phyloP scores from a whole-genome alignment of 1,140 invertebrate genomes.

The Matsumurasca onukii region DNA sequence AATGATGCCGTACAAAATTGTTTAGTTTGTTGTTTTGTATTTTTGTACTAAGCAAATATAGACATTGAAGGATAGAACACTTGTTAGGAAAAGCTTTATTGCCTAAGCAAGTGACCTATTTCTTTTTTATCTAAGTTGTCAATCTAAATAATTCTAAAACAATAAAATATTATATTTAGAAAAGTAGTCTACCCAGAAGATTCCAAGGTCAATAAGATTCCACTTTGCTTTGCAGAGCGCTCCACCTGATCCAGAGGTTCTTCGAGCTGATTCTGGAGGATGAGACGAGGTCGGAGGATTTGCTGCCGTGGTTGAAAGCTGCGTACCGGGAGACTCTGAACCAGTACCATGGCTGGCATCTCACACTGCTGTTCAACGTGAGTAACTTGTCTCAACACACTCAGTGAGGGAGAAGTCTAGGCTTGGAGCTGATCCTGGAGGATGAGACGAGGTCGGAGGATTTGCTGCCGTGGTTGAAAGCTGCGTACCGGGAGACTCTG shows the following conservation, averaged over 20 bases:
- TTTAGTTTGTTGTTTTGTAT: neutral
- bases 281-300: conserved; percentile 52
- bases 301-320: conserved; percentile 55
- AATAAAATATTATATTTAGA: too few relatives aligned
- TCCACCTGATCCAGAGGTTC: conserved; percentile 60
- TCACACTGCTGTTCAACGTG: conserved; percentile 64
- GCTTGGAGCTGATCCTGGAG: conserved; percentile 57
- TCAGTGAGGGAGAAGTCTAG: neutral
- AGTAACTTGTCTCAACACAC: conserved; percentile 38
- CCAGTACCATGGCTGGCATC: conserved; percentile 65
- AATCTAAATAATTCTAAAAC: too few relatives aligned
- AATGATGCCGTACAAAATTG: neutral
- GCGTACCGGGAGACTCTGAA: conserved; percentile 64
- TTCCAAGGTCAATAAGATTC: too few relatives aligned
- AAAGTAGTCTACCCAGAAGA: too few relatives aligned
- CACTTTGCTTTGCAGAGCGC: conserved; percentile 52
- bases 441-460: conserved; percentile 54
- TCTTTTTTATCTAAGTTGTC: too few relatives aligned
- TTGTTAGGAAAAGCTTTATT: too few relatives aligned
- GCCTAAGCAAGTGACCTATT: too few relatives aligned
- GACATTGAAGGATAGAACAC: too few relatives aligned
- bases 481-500: conserved; percentile 62
- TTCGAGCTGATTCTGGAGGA: conserved; percentile 59
- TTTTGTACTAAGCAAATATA: neutral
- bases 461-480: conserved; percentile 56